Evolutionary conservation across 2,888 invertebrate genomes (phyloP).

Genomic region (Netelia virgata): DNA sequence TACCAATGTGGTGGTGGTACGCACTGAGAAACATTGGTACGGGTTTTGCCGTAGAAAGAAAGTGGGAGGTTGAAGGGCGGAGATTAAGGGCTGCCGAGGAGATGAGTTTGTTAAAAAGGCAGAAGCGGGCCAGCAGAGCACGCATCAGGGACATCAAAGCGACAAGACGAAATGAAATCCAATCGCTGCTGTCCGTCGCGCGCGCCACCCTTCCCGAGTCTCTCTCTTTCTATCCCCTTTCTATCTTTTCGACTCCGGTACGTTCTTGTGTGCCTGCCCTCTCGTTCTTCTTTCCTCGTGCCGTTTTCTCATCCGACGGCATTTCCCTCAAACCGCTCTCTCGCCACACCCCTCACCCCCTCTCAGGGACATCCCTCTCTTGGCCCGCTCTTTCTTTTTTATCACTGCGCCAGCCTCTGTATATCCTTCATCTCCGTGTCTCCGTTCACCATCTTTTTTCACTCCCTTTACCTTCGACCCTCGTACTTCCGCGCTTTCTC

Average conservation of each 20-base stretch:
- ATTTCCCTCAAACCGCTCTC: constrained; percentile 48
- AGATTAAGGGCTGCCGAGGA: constrained; percentile 84
- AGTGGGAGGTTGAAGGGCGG: constrained; percentile 80
- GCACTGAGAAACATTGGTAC: constrained; percentile 58
- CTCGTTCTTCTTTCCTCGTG: constrained; percentile 66
- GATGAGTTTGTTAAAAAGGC: constrained; percentile 86
- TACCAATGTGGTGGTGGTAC: not conserved
- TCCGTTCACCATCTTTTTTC: constrained; percentile 60
- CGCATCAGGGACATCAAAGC: constrained; percentile 85
- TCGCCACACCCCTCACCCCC: constrained; percentile 16
- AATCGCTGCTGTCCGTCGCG: constrained; percentile 80
- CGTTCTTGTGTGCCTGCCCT: constrained; percentile 60
- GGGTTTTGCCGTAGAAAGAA: constrained; percentile 66
- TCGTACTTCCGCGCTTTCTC: constrained; percentile 51
- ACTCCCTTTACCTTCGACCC: constrained; percentile 53
- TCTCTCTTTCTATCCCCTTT: constrained; percentile 71
- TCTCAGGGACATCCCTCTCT: constrained; percentile 35
- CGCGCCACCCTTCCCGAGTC: constrained; percentile 67
- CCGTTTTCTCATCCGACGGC: constrained; percentile 58
- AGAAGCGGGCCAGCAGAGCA: constrained; percentile 85
- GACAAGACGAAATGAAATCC: constrained; percentile 85
- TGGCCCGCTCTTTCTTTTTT: constrained; percentile 47
- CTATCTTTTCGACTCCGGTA: constrained; percentile 67
- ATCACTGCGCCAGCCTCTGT: constrained; percentile 39
- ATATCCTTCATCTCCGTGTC: constrained; percentile 35